A percentile compares a stretch with the other conserved stretches of the same genome.
phyloP scores from a whole-genome alignment of 2,113 vertebrate species.

The Chrysochloris asiatica region DNA sequence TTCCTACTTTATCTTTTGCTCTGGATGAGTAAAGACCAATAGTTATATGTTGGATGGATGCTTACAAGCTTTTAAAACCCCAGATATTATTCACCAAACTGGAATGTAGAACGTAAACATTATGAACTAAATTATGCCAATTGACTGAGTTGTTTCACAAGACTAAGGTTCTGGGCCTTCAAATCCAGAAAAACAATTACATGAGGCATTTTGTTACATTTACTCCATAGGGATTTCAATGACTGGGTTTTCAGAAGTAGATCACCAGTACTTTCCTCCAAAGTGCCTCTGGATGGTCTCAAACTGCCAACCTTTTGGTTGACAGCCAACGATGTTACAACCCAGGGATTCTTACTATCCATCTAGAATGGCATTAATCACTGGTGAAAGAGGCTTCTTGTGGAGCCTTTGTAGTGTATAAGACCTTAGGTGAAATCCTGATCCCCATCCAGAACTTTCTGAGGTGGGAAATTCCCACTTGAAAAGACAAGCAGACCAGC shows the following conservation, averaged over 20 bases:
- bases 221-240: not conserved
- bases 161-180: not conserved
- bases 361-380: not conserved
- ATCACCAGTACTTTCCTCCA: not conserved
- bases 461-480: no score
- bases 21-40: not conserved
- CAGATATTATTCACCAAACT: not conserved
- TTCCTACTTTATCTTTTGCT: no score
- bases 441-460: no score
- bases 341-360: not conserved
- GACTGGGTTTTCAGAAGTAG: not conserved
- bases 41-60: not conserved
- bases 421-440: no score
- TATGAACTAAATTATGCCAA: not conserved
- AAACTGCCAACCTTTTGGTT: not conserved
- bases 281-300: not conserved
- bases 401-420: no score
- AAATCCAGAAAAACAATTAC: not conserved
- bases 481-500: no score
- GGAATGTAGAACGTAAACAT: not conserved
- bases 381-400: no score
- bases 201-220: not conserved
- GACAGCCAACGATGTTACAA: not conserved
- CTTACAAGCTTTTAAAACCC: not conserved
- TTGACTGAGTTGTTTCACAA: not conserved